Conservation (phyloP, 2,888 invertebrate species). For the Andrena marginata region DNA sequence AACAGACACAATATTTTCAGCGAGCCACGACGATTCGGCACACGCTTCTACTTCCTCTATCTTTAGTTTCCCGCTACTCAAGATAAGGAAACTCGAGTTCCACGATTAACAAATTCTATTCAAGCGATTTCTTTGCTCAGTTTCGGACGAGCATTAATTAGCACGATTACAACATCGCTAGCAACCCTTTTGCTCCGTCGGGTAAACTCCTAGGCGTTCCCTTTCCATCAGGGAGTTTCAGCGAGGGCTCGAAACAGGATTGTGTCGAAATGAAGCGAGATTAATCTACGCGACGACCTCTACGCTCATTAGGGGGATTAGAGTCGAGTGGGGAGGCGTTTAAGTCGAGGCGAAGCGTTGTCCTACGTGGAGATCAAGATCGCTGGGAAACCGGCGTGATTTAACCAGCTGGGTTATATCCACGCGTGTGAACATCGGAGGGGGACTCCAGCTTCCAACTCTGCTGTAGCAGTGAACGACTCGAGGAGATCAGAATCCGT, state of each 20-base stretch:
- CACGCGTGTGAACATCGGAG: no score
- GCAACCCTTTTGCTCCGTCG: background rate
- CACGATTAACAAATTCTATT: background rate
- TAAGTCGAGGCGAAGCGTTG: constrained; percentile 7
- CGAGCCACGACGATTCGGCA: background rate
- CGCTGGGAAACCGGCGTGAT: background rate
- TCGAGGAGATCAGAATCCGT: no score
- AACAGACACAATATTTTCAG: constrained; percentile 16
- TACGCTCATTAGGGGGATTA: constrained; percentile 39
- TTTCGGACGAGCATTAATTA: constrained; percentile 2
- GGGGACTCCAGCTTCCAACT: no score
- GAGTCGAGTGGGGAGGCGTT: constrained; percentile 4
- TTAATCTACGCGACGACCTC: constrained; percentile 32
- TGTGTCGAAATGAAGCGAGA: constrained; percentile 35
- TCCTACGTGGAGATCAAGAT: background rate
- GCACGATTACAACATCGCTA: background rate
- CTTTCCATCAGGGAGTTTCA: background rate
- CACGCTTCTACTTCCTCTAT: background rate
- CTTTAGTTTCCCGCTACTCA: background rate
- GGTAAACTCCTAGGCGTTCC: constrained; percentile 5
- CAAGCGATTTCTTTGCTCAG: background rate
- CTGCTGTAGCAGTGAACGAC: no score
- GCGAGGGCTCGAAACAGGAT: constrained; percentile 4
- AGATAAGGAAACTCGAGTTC: background rate
- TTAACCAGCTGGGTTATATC: no score